Conservation (phyloP, 2,797 vertebrate genomes). For the Gymnodraco acuticeps region DNA sequence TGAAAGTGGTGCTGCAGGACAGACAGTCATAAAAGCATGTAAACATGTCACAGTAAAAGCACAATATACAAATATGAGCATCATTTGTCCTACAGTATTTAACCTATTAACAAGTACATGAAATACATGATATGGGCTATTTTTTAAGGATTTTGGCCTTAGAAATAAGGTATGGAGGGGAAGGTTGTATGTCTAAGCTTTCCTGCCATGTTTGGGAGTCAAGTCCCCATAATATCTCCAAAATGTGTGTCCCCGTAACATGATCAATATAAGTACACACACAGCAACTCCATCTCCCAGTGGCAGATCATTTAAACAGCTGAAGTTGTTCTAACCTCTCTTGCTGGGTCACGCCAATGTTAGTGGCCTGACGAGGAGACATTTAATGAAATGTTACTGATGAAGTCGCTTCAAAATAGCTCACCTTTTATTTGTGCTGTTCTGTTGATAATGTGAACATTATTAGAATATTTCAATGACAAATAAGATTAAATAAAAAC, state of each 20-base stretch:
- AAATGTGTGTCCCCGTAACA: background rate
- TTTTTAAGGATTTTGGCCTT: background rate
- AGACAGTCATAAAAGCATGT: no score
- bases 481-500: background rate
- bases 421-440: constrained; percentile 6
- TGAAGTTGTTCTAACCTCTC: constrained; percentile 28
- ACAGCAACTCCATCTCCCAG: background rate
- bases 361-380: background rate
- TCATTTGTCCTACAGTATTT: no score
- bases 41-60: no score
- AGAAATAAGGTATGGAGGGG: background rate
- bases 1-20: no score
- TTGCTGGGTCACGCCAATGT: constrained; percentile 19
- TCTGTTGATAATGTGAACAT: background rate
- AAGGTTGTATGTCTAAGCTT: background rate
- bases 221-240: constrained; percentile 7
- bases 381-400: background rate
- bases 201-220: background rate
- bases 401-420: constrained; percentile 4
- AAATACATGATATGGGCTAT: background rate
- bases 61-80: no score
- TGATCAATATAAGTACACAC: constrained; percentile 7
- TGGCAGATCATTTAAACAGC: constrained; percentile 27
- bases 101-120: background rate
- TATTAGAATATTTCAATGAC: background rate